Percentiles rank a stretch among this genome's conserved stretches.
These are phyloP conservation scores for Brachystomella parvula DNA, from an alignment of 1,140 invertebrate genomes.

Conservation along the genomic window DNA sequence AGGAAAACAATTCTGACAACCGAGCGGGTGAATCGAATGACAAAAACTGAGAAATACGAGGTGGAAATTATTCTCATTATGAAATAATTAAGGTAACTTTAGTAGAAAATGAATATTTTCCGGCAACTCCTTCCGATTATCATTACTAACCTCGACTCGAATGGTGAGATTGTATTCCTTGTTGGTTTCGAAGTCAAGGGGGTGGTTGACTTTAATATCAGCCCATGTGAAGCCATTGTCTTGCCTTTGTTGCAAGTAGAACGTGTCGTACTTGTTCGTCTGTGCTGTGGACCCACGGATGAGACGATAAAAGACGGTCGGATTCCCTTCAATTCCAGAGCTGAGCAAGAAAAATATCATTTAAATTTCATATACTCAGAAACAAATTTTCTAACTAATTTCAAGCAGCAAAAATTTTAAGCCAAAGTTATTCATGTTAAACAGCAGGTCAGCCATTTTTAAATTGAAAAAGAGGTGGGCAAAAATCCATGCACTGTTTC, in stretches of 20 bases:
- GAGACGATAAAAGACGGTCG: slow-evolving; percentile 85
- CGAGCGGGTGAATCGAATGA: no score
- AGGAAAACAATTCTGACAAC: no score
- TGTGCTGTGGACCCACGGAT: slow-evolving; percentile 91
- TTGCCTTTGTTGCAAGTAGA: slow-evolving; percentile 84
- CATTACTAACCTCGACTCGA: slow-evolving; percentile 85
- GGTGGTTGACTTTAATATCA: slow-evolving; percentile 72
- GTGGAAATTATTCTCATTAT: no score
- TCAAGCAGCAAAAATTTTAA: neutral
- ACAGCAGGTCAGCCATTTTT: neutral
- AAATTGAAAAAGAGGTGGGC: neutral
- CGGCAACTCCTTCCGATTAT: no score
- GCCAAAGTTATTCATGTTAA: neutral
- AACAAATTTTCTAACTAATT: neutral
- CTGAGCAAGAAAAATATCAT: slow-evolving; percentile 50
- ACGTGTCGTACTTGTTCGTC: slow-evolving; percentile 90
- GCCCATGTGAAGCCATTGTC: slow-evolving; percentile 77
- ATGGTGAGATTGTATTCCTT: slow-evolving; percentile 94
- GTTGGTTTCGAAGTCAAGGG: slow-evolving; percentile 86
- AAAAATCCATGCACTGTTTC: slow-evolving; percentile 32
- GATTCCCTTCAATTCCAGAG: slow-evolving; percentile 91
- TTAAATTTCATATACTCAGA: slow-evolving; percentile 8
- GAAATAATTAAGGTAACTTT: no score
- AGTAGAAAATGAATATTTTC: no score
- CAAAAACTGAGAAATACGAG: no score